Evolutionary conservation across 2,888 invertebrate species (phyloP), one percentile per base, ranked within the genome.

Genomic region (Hyalella azteca): DNA sequence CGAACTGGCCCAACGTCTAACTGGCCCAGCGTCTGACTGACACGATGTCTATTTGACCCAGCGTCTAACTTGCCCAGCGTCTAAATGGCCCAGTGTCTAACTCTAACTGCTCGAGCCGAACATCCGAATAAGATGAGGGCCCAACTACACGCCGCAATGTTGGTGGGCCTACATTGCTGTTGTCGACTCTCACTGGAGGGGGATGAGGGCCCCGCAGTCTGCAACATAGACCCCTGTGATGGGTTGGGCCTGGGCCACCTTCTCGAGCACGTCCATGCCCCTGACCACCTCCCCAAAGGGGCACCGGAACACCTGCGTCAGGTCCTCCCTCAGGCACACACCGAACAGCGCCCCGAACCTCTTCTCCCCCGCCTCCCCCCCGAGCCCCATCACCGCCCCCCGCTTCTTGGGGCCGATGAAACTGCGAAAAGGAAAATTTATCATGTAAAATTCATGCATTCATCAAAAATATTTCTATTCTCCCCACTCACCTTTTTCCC

Each of bases 331-430:
- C 9, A 79, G 79, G 26, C 81, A 81, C n/a, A 81, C 50, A 3
- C 77, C 81, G 48, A 81, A 81, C 13, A 81, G 79, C 0, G 79
- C 45, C 19, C 81, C 81, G 26, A 81, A 81, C 9, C 73, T 59
- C 26, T 77, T 49, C 13, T 73, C 79, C 4, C 75, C 75, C 4
- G 75, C 75, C 3, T 81, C 79, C 2, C 81, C 81, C 0, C 81
- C 81, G 26, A 81, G 66, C 3, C 81, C 81, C 26, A 79, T 60
- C n/a, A 81, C 81, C 29, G 75, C 73, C 1, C 81, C 78, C 0
- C 78, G 45, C n/a, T 54, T 60, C 76, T 76, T 81, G 11, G 78
- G 76, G 7, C 66, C 75, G 3, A 59, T 9, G 78, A 73, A 78
- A 29, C 81, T 81, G 66, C n/a, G n/a, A n/a, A 19, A 41, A n/a